Conservation (phyloP, 35 echinoderm and acorn worm species). For the Ptychodera flava region DNA sequence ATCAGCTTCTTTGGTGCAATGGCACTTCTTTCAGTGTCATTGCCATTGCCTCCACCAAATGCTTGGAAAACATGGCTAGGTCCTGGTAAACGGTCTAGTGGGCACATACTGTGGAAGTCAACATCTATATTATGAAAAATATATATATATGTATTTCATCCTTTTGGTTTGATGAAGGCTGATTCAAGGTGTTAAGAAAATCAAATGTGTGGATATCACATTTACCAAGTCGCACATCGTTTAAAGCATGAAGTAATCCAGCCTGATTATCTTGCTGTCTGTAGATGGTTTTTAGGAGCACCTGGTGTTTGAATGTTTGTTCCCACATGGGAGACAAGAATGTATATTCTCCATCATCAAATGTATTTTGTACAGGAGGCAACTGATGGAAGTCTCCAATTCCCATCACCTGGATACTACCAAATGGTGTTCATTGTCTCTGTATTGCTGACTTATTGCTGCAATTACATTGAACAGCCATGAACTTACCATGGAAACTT, state of each 20-base stretch:
- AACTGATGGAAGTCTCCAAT: not conserved
- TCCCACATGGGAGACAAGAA: not conserved
- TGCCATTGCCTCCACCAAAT: not conserved
- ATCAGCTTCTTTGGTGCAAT: not conserved
- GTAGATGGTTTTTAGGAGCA: not conserved
- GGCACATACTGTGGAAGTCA: not conserved
- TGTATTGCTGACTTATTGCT: too few species aligned
- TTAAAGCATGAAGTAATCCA: not conserved
- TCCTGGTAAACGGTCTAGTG: not conserved
- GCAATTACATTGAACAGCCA: too few species aligned
- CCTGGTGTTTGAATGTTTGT: not conserved
- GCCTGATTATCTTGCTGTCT: not conserved
- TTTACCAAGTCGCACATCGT: not conserved
- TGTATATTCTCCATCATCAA: not conserved
- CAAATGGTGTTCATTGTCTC: not conserved
- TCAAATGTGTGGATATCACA: not conserved
- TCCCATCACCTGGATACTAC: not conserved
- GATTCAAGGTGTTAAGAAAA: too few species aligned
- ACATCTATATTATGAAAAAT: not conserved
- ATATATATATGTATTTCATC: not conserved
- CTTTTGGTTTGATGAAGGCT: too few species aligned
- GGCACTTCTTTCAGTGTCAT: not conserved
- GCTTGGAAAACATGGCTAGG: not conserved
- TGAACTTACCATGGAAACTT: too few species aligned
- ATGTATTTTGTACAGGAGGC: not conserved